Conservation (phyloP, 2,888 invertebrate genomes). For the Cryptocheilus praepositus region DNA sequence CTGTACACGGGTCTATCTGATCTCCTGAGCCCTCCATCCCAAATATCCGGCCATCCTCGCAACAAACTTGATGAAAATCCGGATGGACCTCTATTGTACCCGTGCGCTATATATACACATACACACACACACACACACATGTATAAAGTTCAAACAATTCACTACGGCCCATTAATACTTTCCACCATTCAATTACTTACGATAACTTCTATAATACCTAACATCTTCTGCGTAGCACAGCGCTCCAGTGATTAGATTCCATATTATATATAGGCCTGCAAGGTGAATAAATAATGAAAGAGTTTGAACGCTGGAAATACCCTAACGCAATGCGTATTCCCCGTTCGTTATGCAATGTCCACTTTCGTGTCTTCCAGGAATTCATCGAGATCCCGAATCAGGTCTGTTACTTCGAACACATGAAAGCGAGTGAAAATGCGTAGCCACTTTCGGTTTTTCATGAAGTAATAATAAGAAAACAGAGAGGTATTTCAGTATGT, state of each 20-base stretch:
- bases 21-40: slow-evolving; percentile 55
- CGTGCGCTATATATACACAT: too few relatives aligned
- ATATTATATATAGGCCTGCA: slow-evolving; percentile 65
- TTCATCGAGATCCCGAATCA: slow-evolving; percentile 11
- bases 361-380: slow-evolving; percentile 45
- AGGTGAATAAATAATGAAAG: background rate
- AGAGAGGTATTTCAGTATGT: background rate
- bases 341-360: slow-evolving; percentile 23
- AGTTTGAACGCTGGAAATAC: slow-evolving; percentile 17
- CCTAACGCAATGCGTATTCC: slow-evolving; percentile 3
- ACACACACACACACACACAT: too few relatives aligned
- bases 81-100: too few relatives aligned
- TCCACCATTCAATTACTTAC: slow-evolving; percentile 58
- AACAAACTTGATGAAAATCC: background rate
- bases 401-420: background rate
- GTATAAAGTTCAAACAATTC: too few relatives aligned
- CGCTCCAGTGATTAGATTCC: slow-evolving; percentile 56
- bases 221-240: slow-evolving; percentile 62
- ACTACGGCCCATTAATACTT: background rate
- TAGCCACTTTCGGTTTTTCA: background rate
- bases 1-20: slow-evolving; percentile 54
- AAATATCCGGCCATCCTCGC: slow-evolving; percentile 59
- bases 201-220: slow-evolving; percentile 56
- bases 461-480: background rate
- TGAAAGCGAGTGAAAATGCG: slow-evolving; percentile 7